These are phyloP conservation scores for Polia nebulosa DNA, from an alignment of 2,888 invertebrate genomes.

Conservation along the genomic window DNA sequence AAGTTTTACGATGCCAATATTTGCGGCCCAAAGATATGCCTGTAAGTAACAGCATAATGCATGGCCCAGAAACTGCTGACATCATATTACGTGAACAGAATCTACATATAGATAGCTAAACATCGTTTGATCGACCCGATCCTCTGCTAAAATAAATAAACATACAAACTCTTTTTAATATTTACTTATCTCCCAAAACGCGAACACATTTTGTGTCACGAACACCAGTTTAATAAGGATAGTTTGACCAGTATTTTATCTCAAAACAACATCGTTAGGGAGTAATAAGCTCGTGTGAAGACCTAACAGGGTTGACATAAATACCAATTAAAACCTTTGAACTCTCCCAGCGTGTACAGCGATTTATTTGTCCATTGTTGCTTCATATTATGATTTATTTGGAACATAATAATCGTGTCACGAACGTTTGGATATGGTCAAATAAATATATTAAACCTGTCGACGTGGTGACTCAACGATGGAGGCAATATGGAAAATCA, in stretches of 20 bases:
- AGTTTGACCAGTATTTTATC: conserved; percentile 57
- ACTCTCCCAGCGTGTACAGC: conserved; percentile 27
- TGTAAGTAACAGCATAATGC: conserved; percentile 72
- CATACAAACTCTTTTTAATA: conserved; percentile 24
- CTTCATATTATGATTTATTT: conserved; percentile 13
- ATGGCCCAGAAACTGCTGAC: conserved; percentile 61
- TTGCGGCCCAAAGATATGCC: conserved; percentile 67
- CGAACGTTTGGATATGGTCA: conserved; percentile 6
- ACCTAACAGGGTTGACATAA: conserved; percentile 47
- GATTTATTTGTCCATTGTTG: conserved; percentile 28
- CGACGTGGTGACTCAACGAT: conserved; percentile 74
- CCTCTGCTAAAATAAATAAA: conserved; percentile 37
- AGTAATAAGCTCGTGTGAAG: conserved; percentile 54
- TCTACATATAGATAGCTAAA: conserved; percentile 46
- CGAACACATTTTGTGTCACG: conserved; percentile 34
- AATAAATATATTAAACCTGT: conserved; percentile 59
- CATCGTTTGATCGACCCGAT: conserved; percentile 27
- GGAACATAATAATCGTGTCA: conserved; percentile 32
- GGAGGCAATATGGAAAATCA: conserved; percentile 74
- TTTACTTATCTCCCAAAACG: conserved; percentile 34
- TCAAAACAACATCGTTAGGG: conserved; percentile 56
- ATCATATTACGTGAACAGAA: conserved; percentile 52
- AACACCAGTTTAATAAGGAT: conserved; percentile 52
- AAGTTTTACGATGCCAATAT: conserved; percentile 74
- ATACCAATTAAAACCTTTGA: conserved; percentile 53